These are phyloP conservation scores for Eristalis pertinax DNA, from an alignment of 2,888 invertebrate genomes.

Conservation along the genomic window DNA sequence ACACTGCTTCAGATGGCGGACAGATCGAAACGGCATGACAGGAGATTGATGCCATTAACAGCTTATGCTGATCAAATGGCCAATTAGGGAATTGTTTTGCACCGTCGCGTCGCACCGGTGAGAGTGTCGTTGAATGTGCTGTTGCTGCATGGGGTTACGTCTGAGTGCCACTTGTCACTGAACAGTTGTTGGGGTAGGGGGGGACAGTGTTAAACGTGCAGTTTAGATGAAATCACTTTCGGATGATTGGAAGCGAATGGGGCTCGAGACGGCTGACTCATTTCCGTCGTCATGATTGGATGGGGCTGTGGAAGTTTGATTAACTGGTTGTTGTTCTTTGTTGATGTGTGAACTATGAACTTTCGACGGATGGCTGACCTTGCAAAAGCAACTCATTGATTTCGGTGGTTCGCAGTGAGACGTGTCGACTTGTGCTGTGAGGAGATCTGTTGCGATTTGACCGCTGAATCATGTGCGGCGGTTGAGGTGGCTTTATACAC, in stretches of 20 bases:
- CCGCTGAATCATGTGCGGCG: no score
- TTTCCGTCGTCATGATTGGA: not conserved
- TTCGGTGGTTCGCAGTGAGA: no score
- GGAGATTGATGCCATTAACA: not conserved
- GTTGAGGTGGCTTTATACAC: no score
- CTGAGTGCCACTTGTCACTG: not conserved
- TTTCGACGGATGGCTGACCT: no score
- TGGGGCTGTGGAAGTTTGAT: not conserved
- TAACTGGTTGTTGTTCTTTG: not conserved
- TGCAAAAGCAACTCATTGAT: no score
- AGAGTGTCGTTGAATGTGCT: not conserved
- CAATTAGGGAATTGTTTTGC: not conserved
- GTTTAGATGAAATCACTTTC: not conserved
- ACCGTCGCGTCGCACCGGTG: not conserved
- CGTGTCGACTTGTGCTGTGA: no score
- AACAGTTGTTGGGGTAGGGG: not conserved
- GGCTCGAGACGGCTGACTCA: not conserved
- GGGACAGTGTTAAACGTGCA: not conserved
- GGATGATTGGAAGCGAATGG: not conserved
- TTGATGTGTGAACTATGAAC: no score
- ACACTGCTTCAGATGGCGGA: not conserved
- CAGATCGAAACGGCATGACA: constrained; percentile 4
- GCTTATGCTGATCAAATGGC: not conserved
- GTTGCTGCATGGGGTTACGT: not conserved
- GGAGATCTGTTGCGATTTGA: no score